Conservation (phyloP, 2,113 vertebrate genomes). For the Talpa occidentalis region DNA sequence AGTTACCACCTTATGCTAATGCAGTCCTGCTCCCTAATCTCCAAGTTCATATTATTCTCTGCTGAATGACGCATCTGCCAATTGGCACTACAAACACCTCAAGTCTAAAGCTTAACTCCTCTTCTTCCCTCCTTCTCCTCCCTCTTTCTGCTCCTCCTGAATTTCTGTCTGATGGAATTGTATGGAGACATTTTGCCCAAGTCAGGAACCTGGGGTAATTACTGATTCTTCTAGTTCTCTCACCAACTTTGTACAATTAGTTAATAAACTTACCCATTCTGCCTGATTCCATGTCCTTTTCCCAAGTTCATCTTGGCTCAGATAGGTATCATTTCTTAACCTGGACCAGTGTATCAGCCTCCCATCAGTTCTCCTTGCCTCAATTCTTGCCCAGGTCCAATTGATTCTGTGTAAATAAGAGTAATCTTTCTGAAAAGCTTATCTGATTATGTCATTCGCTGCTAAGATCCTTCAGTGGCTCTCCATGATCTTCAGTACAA, state of each 20-base stretch:
- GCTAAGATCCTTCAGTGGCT: background rate
- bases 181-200: background rate
- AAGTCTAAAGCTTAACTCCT: background rate
- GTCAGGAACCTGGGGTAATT: background rate
- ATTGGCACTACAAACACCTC: background rate
- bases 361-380: background rate
- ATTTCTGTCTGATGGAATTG: background rate
- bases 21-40: background rate
- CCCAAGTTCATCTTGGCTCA: background rate
- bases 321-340: background rate
- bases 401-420: background rate
- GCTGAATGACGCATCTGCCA: background rate
- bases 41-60: background rate
- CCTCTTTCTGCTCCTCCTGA: no score
- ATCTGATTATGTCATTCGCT: background rate
- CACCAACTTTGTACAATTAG: background rate
- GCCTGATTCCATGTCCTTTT: background rate
- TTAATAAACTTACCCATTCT: background rate
- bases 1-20: background rate
- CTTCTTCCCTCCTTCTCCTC: background rate
- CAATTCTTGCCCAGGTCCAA: background rate
- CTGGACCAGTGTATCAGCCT: background rate
- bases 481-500: background rate
- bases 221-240: background rate
- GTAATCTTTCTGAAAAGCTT: constrained; percentile 27